A percentile compares a stretch with the other conserved stretches of the same genome.
Conservation (phyloP, 2,797 vertebrate genomes). For the Muscicapa comitata region DNA sequence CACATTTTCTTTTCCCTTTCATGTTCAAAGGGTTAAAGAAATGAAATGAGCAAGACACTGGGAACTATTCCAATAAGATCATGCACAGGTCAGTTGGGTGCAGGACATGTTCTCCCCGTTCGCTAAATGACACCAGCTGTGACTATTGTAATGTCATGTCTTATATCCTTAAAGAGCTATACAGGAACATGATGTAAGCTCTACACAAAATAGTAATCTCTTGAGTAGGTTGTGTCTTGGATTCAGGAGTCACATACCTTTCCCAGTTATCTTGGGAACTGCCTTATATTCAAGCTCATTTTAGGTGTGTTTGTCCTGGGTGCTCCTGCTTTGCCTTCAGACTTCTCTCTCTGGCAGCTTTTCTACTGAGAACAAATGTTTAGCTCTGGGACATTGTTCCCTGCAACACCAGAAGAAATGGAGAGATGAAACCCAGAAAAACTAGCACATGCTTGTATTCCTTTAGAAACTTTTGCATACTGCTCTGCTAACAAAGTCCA, state of each 20-base stretch:
- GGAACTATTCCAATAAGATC: not conserved
- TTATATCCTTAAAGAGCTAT: not conserved
- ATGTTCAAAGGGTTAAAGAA: not conserved
- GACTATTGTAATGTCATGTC: not conserved
- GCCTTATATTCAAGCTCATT: not conserved
- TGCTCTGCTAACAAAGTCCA: not conserved
- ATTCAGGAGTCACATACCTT: not conserved
- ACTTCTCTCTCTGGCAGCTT: not conserved
- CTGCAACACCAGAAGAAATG: not conserved
- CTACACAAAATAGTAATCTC: not conserved
- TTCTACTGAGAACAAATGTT: not conserved
- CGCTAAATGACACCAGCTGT: not conserved
- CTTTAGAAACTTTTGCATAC: not conserved
- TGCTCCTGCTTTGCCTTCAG: not conserved
- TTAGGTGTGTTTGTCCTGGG: not conserved
- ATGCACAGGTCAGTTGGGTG: not conserved
- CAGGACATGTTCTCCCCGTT: not conserved
- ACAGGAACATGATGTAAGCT: not conserved
- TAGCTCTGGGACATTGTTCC: not conserved
- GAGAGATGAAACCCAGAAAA: not conserved
- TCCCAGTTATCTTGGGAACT: not conserved
- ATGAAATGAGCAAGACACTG: not conserved
- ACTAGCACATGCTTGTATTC: not conserved
- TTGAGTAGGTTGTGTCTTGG: not conserved
- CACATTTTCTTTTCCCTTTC: not conserved